These are phyloP conservation scores for Oxyruncus cristatus DNA, from an alignment of 2,113 vertebrate species.

Conservation along the genomic window DNA sequence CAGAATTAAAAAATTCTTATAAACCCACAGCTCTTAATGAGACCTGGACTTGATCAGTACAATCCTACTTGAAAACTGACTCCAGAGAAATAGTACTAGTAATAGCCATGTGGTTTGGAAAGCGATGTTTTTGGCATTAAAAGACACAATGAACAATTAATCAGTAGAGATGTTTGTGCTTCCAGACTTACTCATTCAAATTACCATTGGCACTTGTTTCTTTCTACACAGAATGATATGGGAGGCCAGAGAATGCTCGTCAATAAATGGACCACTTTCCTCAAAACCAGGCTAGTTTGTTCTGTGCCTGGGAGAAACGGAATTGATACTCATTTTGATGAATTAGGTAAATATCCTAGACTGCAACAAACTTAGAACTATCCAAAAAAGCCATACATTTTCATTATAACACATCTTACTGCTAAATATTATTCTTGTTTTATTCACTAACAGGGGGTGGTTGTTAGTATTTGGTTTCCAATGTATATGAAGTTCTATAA, in stretches of 20 bases:
- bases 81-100: neutral
- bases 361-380: neutral
- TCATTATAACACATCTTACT: neutral
- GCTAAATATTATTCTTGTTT: neutral
- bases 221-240: conserved; percentile 85
- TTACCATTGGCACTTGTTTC: neutral
- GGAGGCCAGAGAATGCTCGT: conserved; percentile 94
- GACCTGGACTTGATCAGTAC: neutral
- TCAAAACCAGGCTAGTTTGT: conserved; percentile 91
- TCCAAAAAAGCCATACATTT: neutral
- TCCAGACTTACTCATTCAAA: conserved; percentile 22
- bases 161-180: conserved; percentile 11
- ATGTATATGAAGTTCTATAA: neutral
- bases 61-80: neutral
- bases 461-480: neutral
- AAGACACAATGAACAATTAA: neutral
- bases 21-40: conserved; percentile 12
- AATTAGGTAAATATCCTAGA: conserved; percentile 81
- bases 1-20: conserved; percentile 9
- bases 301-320: conserved; percentile 91
- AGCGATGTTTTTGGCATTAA: neutral
- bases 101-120: neutral
- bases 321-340: conserved; percentile 95
- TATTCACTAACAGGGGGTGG: neutral
- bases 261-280: conserved; percentile 95